These are phyloP conservation scores for Choristoneura fumiferana DNA, from an alignment of 1,140 invertebrate species.

Conservation along the genomic window DNA sequence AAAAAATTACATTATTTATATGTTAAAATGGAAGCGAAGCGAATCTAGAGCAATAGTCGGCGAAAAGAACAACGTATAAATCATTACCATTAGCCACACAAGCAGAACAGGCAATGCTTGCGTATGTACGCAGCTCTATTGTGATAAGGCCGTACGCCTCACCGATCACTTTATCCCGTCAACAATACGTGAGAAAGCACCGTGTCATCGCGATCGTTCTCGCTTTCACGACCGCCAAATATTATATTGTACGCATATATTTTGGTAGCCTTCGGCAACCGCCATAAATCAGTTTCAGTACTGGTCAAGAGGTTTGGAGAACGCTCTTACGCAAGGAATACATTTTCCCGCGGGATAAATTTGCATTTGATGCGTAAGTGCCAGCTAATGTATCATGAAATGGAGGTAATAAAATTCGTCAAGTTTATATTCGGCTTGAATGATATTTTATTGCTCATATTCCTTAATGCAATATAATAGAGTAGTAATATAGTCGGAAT, in stretches of 20 bases:
- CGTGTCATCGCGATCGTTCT: slow-evolving; percentile 12
- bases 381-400: slow-evolving; percentile 12
- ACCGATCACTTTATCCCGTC: background rate
- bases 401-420: background rate
- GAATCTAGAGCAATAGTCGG: too few species aligned
- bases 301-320: background rate
- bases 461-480: too few species aligned
- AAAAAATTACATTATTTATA: too few species aligned
- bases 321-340: background rate
- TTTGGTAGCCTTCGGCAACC: background rate
- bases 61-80: too few species aligned
- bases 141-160: slow-evolving; percentile 12
- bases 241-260: background rate
- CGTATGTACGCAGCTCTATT: slow-evolving; percentile 12
- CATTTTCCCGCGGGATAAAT: background rate
- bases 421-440: background rate
- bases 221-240: slow-evolving; percentile 7
- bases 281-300: background rate
- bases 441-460: background rate
- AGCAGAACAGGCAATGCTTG: background rate
- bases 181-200: slow-evolving; percentile 16
- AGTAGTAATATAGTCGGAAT: too few species aligned
- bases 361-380: background rate
- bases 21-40: too few species aligned
- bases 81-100: too few species aligned